A percentile compares a stretch with the other conserved stretches of the same genome.
These are phyloP conservation scores for Lapara coniferarum DNA, from an alignment of 2,888 invertebrate species.

Conservation along the genomic window DNA sequence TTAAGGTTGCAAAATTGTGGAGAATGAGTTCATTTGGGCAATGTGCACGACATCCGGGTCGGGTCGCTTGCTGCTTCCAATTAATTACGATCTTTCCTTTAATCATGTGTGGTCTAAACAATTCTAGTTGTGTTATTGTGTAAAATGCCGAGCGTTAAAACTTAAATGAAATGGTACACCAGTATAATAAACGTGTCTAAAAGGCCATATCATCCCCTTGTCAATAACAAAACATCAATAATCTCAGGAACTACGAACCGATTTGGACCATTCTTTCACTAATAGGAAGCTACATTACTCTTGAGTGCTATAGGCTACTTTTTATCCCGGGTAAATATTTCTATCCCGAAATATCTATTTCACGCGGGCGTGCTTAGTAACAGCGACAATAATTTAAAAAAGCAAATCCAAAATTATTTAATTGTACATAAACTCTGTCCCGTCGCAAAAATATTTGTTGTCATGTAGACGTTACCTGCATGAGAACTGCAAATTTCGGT, in stretches of 20 bases:
- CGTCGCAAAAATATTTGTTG: neutral
- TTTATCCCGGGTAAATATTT: too few relatives aligned
- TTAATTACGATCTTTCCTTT: constrained; percentile 15
- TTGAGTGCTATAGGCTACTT: too few relatives aligned
- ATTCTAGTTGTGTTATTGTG: neutral
- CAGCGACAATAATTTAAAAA: neutral
- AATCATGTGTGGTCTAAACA: constrained; percentile 4
- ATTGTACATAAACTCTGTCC: neutral
- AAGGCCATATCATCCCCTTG: too few relatives aligned
- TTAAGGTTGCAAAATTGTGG: neutral
- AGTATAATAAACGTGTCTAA: too few relatives aligned
- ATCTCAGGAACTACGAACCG: too few relatives aligned
- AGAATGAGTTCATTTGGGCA: constrained; percentile 18
- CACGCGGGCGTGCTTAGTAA: neutral
- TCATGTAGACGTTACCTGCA: neutral
- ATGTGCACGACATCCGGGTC: constrained; percentile 11
- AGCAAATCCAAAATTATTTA: neutral
- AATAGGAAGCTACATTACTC: too few relatives aligned
- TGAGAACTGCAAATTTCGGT: constrained; percentile 8
- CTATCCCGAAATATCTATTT: too few relatives aligned
- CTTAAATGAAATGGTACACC: too few relatives aligned
- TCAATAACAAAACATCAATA: too few relatives aligned
- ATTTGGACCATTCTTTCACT: too few relatives aligned
- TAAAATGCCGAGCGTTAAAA: too few relatives aligned
- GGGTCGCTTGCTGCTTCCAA: constrained; percentile 12